A percentile compares a stretch with the other conserved stretches of the same genome.
Conservation (phyloP, 2,888 invertebrate species). For the Phalangium opilio region DNA sequence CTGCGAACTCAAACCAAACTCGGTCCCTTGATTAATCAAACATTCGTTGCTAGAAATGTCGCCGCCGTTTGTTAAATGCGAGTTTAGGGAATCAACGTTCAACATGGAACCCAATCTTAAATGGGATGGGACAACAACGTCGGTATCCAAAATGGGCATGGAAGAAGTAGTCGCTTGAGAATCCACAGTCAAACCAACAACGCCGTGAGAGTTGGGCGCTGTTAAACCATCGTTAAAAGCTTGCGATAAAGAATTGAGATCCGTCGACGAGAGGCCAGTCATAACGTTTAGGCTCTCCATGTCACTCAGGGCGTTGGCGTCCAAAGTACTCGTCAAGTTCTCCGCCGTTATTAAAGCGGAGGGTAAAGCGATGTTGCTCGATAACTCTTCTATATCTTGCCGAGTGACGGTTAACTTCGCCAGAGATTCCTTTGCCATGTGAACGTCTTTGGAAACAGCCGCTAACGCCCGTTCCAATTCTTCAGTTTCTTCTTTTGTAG, state of each 20-base stretch:
- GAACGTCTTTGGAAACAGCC: slow-evolving; percentile 44
- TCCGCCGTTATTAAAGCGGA: slow-evolving; percentile 15
- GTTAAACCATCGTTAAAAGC: slow-evolving; percentile 3
- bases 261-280: slow-evolving; percentile 16
- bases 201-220: too few species aligned
- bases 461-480: slow-evolving; percentile 72
- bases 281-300: slow-evolving; percentile 14
- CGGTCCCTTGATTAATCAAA: too few species aligned
- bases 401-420: slow-evolving; percentile 16
- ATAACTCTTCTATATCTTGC: slow-evolving; percentile 15
- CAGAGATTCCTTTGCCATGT: slow-evolving; percentile 19
- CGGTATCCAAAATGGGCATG: too few species aligned
- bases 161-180: too few species aligned
- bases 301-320: slow-evolving; percentile 12
- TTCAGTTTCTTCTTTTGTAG: slow-evolving; percentile 65
- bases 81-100: too few species aligned
- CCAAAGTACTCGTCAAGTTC: slow-evolving; percentile 15
- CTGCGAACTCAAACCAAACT: too few species aligned
- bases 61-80: too few species aligned
- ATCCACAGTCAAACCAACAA: too few species aligned
- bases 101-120: too few species aligned
- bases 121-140: too few species aligned
- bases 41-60: too few species aligned
- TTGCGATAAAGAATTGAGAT: slow-evolving; percentile 14
- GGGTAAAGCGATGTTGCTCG: slow-evolving; percentile 13